Percentiles rank a stretch among this genome's conserved stretches.
Conservation (phyloP, 2,113 vertebrate species). For the Chloebia gouldiae region DNA sequence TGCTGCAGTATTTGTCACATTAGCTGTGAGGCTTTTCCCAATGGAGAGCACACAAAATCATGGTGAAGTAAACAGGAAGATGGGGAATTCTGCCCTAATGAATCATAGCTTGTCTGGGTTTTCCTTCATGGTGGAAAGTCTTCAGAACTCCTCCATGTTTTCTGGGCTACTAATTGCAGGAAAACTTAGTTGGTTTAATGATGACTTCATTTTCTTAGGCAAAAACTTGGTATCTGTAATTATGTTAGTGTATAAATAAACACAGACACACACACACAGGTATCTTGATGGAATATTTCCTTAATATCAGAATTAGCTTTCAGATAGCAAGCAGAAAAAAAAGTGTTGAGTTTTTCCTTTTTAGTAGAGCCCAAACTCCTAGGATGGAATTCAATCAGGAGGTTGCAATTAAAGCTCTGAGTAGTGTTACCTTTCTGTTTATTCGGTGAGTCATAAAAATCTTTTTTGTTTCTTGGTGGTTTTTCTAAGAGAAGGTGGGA, state of each 20-base stretch:
- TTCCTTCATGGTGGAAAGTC: not conserved
- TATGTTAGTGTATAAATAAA: not conserved
- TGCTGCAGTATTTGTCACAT: not conserved
- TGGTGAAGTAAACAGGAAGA: not conserved
- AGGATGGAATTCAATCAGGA: not conserved
- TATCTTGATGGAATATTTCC: not conserved
- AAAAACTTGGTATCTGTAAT: not conserved
- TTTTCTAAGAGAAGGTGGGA: not conserved
- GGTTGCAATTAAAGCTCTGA: not conserved
- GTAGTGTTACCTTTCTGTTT: not conserved
- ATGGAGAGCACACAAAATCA: not conserved
- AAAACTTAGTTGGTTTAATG: not conserved
- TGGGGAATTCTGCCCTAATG: not conserved
- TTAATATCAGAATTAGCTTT: not conserved
- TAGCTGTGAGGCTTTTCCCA: not conserved
- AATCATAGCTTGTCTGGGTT: not conserved
- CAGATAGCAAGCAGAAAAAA: not conserved
- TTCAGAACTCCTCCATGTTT: not conserved
- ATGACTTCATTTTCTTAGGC: not conserved
- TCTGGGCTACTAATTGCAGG: not conserved
- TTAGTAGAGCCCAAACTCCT: not conserved
- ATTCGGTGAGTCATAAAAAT: not conserved
- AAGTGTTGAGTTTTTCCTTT: not conserved
- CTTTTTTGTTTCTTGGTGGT: rapidly evolving
- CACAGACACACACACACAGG: not conserved